Evolutionary conservation across 2,888 invertebrate species (phyloP).

Genomic region (Nezara viridula): DNA sequence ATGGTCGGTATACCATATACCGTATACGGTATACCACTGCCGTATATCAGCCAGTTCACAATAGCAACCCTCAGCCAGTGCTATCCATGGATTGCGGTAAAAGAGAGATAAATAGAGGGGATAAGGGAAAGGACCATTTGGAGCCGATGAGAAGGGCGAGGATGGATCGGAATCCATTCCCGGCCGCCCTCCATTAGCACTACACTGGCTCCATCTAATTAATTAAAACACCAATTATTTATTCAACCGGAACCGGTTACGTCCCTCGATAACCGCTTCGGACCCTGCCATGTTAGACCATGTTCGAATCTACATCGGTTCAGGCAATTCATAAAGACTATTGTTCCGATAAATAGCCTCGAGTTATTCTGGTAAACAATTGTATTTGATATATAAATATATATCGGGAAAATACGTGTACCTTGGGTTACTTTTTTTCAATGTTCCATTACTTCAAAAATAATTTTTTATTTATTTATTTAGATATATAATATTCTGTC

Average conservation of each 20-base stretch:
- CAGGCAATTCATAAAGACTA: neutral
- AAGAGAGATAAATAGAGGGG: neutral
- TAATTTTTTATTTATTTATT: too few relatives aligned
- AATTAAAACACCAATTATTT: slow-evolving; percentile 57
- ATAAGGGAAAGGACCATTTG: neutral
- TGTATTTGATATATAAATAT: too few relatives aligned
- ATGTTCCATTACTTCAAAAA: too few relatives aligned
- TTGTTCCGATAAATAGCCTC: neutral
- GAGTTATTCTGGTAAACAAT: neutral
- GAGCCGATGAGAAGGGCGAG: neutral
- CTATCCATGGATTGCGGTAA: too few relatives aligned
- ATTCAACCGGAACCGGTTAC: neutral
- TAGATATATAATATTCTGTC: too few relatives aligned
- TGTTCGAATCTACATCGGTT: neutral
- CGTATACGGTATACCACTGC: too few relatives aligned
- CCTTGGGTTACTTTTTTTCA: too few relatives aligned
- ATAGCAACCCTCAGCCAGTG: neutral
- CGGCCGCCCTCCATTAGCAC: neutral
- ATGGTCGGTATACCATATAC: neutral
- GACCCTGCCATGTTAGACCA: neutral
- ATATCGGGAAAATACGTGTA: too few relatives aligned
- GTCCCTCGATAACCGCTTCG: slow-evolving; percentile 1
- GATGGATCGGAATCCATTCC: neutral
- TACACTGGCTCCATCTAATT: neutral
- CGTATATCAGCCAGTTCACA: neutral